Evolutionary conservation across 2,113 vertebrate species (phyloP).

Genomic region (Hippopotamus amphibius): DNA sequence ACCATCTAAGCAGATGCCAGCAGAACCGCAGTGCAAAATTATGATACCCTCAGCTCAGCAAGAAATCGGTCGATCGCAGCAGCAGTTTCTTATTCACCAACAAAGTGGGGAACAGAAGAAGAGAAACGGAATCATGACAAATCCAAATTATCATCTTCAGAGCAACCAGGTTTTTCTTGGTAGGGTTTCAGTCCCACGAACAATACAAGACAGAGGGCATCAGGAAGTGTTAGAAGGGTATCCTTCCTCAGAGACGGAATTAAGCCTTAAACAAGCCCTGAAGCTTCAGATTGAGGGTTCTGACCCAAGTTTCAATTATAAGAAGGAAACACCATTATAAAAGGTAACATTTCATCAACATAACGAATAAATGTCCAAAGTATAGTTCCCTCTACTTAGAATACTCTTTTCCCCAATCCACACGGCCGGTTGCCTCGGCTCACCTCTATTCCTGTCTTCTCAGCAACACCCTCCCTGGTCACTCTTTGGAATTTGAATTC

Average conservation of each 20-base stretch:
- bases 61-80: slow-evolving; percentile 90
- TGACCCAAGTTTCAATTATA: slow-evolving; percentile 97
- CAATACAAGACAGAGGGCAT: slow-evolving; percentile 92
- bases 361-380: neutral
- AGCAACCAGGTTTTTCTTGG: slow-evolving; percentile 97
- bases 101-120: slow-evolving; percentile 95
- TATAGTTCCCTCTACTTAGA: neutral
- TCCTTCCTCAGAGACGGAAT: slow-evolving; percentile 94
- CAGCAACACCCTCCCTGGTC: neutral
- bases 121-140: slow-evolving; percentile 98
- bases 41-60: slow-evolving; percentile 90
- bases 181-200: slow-evolving; percentile 94
- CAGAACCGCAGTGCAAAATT: slow-evolving; percentile 93
- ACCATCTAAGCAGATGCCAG: slow-evolving; percentile 84
- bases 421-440: no score
- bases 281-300: slow-evolving; percentile 97
- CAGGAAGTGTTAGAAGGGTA: slow-evolving; percentile 96
- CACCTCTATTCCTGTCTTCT: neutral
- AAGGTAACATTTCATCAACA: slow-evolving; percentile 86
- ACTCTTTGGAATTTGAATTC: neutral
- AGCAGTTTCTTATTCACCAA: slow-evolving; percentile 95
- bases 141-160: slow-evolving; percentile 98
- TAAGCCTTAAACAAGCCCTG: slow-evolving; percentile 99
- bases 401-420: neutral
- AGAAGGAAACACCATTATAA: slow-evolving; percentile 99